phyloP scores from a whole-genome alignment of 2,797 vertebrate genomes.

The Pangasius sanitwongsei region DNA sequence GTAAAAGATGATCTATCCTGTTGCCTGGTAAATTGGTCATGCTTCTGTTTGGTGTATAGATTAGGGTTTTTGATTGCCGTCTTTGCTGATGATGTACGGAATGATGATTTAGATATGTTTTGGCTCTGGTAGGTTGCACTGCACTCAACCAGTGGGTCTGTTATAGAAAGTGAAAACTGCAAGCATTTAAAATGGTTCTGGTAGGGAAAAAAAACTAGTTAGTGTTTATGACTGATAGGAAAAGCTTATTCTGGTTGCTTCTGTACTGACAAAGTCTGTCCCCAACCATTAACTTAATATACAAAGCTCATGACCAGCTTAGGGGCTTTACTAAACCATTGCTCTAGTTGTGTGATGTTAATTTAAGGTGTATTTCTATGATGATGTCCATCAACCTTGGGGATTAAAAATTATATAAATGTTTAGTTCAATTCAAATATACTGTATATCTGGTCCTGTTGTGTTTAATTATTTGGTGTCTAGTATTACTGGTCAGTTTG shows the following conservation, averaged over 20 bases:
- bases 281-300: not conserved
- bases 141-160: not conserved
- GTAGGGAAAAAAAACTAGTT: not conserved
- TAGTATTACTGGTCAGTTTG: slow-evolving; percentile 20
- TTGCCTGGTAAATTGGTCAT: not conserved
- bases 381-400: not conserved
- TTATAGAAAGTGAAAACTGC: not conserved
- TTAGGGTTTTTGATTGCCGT: not conserved
- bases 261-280: not conserved
- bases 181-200: not conserved
- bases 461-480: slow-evolving; percentile 35
- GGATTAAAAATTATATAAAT: not conserved
- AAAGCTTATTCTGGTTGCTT: not conserved
- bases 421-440: not conserved
- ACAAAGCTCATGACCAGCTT: not conserved
- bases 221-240: not conserved
- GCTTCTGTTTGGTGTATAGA: not conserved
- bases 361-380: not conserved
- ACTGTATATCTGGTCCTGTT: not conserved
- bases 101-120: not conserved
- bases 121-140: not conserved
- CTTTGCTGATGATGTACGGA: not conserved
- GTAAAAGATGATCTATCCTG: not conserved
- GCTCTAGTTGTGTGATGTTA: not conserved
- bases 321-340: not conserved